Conservation (phyloP, 1,140 invertebrate species). For the Lutraria rhynchaena region DNA sequence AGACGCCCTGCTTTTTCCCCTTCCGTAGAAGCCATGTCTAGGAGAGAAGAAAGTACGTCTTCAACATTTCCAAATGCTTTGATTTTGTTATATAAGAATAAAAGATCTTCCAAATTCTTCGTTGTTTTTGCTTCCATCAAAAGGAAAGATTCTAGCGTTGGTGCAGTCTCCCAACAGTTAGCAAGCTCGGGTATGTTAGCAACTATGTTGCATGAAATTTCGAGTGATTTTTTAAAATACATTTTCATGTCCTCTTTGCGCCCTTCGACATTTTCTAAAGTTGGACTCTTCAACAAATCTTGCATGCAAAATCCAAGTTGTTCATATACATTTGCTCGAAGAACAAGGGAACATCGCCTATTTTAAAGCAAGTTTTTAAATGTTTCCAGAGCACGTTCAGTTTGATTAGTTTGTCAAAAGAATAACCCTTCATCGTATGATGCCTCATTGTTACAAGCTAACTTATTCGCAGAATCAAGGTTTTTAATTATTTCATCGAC, state of each 20-base stretch:
- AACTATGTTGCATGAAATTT: slow-evolving; percentile 18
- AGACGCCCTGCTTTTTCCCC: background rate
- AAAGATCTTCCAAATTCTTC: background rate
- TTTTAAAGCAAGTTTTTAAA: slow-evolving; percentile 21
- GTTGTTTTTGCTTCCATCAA: background rate
- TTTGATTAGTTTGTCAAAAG: slow-evolving; percentile 1
- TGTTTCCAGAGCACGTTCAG: background rate
- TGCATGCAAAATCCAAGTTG: slow-evolving; percentile 22
- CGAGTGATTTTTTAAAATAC: background rate
- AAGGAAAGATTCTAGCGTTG: slow-evolving; percentile 1
- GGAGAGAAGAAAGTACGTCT: background rate
- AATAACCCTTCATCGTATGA: slow-evolving; percentile 33
- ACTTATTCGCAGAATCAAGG: slow-evolving; percentile 24
- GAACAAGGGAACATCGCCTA: slow-evolving; percentile 19
- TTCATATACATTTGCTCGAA: slow-evolving; percentile 34
- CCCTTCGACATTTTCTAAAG: background rate
- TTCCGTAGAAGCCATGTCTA: slow-evolving; percentile 2
- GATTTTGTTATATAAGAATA: slow-evolving; percentile 7
- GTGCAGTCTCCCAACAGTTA: slow-evolving; percentile 2
- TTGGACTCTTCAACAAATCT: background rate
- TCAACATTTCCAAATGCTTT: background rate
- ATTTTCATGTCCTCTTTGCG: background rate
- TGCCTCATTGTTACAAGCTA: slow-evolving; percentile 2
- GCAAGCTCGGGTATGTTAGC: slow-evolving; percentile 1
- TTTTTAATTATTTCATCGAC: slow-evolving; percentile 6